Percentiles rank a stretch among this genome's conserved stretches.
These are phyloP conservation scores for Stenichneumon culpator DNA, from an alignment of 2,888 invertebrate species.

Conservation along the genomic window DNA sequence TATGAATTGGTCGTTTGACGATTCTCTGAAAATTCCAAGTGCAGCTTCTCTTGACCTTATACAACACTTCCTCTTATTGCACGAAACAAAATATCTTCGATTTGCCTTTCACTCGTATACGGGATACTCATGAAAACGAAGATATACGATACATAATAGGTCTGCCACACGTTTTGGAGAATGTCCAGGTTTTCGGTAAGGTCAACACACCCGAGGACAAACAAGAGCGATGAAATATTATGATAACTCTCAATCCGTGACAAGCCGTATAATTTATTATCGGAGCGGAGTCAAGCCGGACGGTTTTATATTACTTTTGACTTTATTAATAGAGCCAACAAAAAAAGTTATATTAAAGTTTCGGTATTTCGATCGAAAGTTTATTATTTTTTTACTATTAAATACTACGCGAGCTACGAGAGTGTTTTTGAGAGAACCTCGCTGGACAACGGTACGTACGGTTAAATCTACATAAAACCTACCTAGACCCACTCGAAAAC, in stretches of 20 bases:
- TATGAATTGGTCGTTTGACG: neutral
- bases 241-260: constrained; percentile 14
- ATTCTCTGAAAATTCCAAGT: neutral
- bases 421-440: too few relatives aligned
- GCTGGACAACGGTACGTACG: too few relatives aligned
- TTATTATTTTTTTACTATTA: too few relatives aligned
- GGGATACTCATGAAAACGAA: constrained; percentile 5
- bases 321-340: neutral
- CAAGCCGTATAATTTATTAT: constrained; percentile 7
- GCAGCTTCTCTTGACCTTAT: neutral
- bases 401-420: too few relatives aligned
- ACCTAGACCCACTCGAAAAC: too few relatives aligned
- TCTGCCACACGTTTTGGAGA: constrained; percentile 24
- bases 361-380: neutral
- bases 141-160: neutral
- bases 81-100: constrained; percentile 5
- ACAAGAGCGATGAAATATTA: constrained; percentile 25
- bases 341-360: neutral
- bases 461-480: too few relatives aligned
- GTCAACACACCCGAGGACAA: constrained; percentile 44
- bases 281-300: neutral
- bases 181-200: constrained; percentile 38
- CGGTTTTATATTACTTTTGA: neutral
- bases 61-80: neutral
- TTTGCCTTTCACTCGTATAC: neutral